Evolutionary conservation across 1,140 invertebrate genomes (phyloP).

Genomic region (Habropoda laboriosa): DNA sequence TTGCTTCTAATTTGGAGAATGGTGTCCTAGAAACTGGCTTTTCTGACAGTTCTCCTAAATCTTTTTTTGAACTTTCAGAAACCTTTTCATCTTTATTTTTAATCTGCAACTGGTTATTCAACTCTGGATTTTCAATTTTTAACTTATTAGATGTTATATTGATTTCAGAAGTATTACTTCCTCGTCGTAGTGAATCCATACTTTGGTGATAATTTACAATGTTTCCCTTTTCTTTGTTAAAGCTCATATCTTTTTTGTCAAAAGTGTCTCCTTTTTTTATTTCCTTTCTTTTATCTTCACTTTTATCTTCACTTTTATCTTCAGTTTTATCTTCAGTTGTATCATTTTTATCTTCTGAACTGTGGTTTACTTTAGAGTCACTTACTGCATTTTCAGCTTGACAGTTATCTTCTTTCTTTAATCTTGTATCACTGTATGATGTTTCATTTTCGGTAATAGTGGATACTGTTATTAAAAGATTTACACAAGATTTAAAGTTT

Average conservation of each 20-base stretch:
- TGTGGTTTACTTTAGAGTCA: neutral
- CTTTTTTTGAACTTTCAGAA: constrained; percentile 11
- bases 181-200: neutral
- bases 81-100: constrained; percentile 69
- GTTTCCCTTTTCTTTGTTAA: neutral
- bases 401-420: constrained; percentile 3
- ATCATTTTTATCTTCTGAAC: neutral
- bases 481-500: neutral
- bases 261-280: neutral
- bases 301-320: neutral
- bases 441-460: constrained; percentile 7
- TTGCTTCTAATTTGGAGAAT: constrained; percentile 1
- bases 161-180: constrained; percentile 2
- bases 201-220: neutral
- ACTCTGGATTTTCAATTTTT: constrained; percentile 42
- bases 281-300: neutral
- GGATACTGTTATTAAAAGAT: neutral
- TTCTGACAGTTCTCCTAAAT: neutral
- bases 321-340: neutral
- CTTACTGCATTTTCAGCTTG: neutral
- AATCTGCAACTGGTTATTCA: constrained; percentile 1
- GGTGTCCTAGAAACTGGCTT: constrained; percentile 18
- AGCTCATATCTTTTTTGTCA: neutral
- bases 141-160: neutral
- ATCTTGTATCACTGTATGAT: neutral